phyloP scores from a whole-genome alignment of 1,140 invertebrate species.

The Steinernema feltiae region DNA sequence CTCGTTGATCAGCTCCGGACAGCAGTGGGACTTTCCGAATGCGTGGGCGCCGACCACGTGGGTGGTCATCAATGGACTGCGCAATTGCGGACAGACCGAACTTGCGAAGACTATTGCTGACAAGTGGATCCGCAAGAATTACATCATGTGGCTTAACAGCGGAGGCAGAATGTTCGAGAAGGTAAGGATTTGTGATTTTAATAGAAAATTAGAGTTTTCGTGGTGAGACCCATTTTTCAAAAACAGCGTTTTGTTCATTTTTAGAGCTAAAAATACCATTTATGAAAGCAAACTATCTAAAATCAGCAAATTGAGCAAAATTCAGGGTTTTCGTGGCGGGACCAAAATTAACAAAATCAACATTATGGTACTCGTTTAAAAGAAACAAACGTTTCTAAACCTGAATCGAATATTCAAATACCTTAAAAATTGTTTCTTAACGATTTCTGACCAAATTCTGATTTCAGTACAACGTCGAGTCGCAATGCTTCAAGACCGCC shows the following conservation, averaged over 20 bases:
- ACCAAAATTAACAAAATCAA: too few species aligned
- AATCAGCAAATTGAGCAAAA: too few species aligned
- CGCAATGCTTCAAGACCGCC: slow-evolving; percentile 37
- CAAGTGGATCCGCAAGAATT: slow-evolving; percentile 76
- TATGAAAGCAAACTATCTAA: too few species aligned
- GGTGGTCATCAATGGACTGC: slow-evolving; percentile 72
- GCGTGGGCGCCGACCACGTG: slow-evolving; percentile 81
- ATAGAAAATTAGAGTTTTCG: too few species aligned
- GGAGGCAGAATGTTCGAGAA: slow-evolving; percentile 77
- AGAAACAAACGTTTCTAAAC: too few species aligned
- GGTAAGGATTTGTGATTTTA: slow-evolving; percentile 66
- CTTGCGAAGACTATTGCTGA: slow-evolving; percentile 70
- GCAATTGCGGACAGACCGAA: slow-evolving; percentile 66
- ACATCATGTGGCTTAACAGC: slow-evolving; percentile 68
- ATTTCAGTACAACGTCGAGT: slow-evolving; percentile 46
- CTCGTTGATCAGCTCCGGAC: slow-evolving; percentile 71
- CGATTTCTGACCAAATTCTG: too few species aligned
- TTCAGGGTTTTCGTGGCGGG: too few species aligned
- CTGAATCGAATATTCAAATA: too few species aligned
- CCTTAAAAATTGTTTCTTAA: too few species aligned
- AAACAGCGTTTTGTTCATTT: too few species aligned
- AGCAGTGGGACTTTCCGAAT: slow-evolving; percentile 90
- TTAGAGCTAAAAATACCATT: too few species aligned
- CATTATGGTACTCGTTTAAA: too few species aligned
- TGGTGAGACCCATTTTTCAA: background rate